phyloP scores from a whole-genome alignment of 2,113 vertebrate genomes.

The Dinomys branickii region DNA sequence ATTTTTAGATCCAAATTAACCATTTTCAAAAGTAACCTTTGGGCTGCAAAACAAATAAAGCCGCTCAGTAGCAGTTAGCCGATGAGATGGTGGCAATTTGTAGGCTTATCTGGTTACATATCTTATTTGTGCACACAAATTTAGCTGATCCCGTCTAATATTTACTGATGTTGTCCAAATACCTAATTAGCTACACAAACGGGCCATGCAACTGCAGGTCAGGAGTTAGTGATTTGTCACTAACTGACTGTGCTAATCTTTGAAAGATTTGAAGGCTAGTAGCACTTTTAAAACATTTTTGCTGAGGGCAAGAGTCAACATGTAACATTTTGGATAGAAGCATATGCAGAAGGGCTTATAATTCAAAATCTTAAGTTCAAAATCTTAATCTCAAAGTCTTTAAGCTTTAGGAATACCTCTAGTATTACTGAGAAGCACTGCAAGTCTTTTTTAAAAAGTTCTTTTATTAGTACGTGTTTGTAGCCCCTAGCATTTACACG shows the following conservation, averaged over 20 bases:
- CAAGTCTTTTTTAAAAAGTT: not conserved
- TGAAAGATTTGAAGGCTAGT: not conserved
- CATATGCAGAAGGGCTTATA: not conserved
- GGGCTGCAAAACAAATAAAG: slow-evolving; percentile 41
- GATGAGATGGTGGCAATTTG: not conserved
- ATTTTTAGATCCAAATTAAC: slow-evolving; percentile 5
- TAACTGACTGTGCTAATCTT: not conserved
- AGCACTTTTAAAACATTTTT: not conserved
- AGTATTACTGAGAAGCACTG: not conserved
- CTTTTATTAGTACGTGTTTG: not conserved
- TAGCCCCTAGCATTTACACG: not conserved
- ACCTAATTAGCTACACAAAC: not conserved
- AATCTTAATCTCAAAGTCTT: no score
- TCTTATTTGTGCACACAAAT: not conserved
- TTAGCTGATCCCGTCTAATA: slow-evolving; percentile 26
- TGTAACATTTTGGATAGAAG: not conserved
- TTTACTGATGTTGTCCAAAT: slow-evolving; percentile 26
- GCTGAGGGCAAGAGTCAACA: not conserved
- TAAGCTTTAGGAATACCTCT: not conserved
- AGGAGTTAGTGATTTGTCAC: not conserved
- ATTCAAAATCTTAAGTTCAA: not conserved
- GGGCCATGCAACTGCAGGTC: not conserved
- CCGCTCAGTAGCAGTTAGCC: not conserved
- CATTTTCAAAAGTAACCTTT: slow-evolving; percentile 51
- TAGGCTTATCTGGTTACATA: slow-evolving; percentile 14